These are phyloP conservation scores for Equus przewalskii DNA, from an alignment of 2,113 vertebrate genomes.

Conservation along the genomic window DNA sequence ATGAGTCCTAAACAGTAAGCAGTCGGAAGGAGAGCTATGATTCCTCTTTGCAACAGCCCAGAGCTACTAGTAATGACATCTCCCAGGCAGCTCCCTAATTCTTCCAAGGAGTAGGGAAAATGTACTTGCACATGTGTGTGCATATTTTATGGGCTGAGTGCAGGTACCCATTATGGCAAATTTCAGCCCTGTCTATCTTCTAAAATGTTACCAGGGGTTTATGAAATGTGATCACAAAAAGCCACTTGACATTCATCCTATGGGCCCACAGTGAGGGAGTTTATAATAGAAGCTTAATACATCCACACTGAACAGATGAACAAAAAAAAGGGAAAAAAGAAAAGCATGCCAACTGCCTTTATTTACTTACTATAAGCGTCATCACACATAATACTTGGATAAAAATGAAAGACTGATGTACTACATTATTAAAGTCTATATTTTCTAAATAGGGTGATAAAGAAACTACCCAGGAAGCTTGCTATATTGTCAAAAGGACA, in stretches of 20 bases:
- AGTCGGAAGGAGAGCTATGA: not conserved
- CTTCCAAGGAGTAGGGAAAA: not conserved
- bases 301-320: not conserved
- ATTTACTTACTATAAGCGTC: not conserved
- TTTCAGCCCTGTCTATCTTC: not conserved
- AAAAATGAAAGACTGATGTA: slow-evolving; percentile 4
- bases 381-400: not conserved
- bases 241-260: not conserved
- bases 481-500: not conserved
- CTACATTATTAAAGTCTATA: not conserved
- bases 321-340: not conserved
- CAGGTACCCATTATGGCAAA: not conserved
- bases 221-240: slow-evolving; percentile 27
- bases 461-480: not conserved
- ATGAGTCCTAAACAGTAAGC: not conserved
- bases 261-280: not conserved
- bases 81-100: not conserved
- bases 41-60: not conserved
- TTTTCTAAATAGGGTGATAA: not conserved
- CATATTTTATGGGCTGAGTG: not conserved
- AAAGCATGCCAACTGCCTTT: not conserved
- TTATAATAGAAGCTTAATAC: not conserved
- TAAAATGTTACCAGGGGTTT: not conserved
- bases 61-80: slow-evolving; percentile 50
- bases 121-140: not conserved